These are phyloP conservation scores for Epicampocera succincta DNA, from an alignment of 2,888 invertebrate genomes.

Conservation along the genomic window DNA sequence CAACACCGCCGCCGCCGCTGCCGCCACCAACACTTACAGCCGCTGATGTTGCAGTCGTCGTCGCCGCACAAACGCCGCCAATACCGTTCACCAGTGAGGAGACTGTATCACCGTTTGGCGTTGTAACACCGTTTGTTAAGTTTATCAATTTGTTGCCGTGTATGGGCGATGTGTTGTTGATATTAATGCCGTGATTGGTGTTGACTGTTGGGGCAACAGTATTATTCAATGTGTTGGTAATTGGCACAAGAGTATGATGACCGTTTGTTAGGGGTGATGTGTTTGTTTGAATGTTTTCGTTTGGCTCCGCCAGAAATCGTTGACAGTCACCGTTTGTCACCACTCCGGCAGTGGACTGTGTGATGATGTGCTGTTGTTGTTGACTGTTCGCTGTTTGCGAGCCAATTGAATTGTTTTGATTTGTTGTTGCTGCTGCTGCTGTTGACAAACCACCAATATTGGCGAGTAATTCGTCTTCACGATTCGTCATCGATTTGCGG, in stretches of 20 bases:
- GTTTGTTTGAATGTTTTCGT: conserved; percentile 77
- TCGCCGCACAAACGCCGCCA: conserved; percentile 54
- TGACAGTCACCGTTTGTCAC: conserved; percentile 70
- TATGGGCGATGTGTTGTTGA: conserved; percentile 60
- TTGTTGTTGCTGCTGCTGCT: conserved; percentile 66
- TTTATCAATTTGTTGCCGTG: conserved; percentile 64
- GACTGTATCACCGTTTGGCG: conserved; percentile 62
- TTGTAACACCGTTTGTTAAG: conserved; percentile 54
- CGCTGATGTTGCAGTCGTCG: conserved; percentile 21
- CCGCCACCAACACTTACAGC: conserved; percentile 62
- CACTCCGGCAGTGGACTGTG: conserved; percentile 72
- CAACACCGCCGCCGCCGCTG: conserved; percentile 62
- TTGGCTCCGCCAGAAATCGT: conserved; percentile 73
- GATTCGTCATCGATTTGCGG: conserved; percentile 92
- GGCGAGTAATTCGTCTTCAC: conserved; percentile 83
- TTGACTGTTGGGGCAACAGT: conserved; percentile 52
- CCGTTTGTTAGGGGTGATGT: conserved; percentile 65
- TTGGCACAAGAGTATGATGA: conserved; percentile 62
- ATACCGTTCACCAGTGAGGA: conserved; percentile 61
- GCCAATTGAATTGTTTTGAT: conserved; percentile 73
- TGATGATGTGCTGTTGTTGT: conserved; percentile 54
- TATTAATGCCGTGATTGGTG: conserved; percentile 35
- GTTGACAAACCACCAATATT: conserved; percentile 76
- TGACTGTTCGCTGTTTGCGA: conserved; percentile 73
- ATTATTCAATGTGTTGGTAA: conserved; percentile 62